Conservation (phyloP, 2,888 invertebrate genomes). For the Minunthozetes semirufus region DNA sequence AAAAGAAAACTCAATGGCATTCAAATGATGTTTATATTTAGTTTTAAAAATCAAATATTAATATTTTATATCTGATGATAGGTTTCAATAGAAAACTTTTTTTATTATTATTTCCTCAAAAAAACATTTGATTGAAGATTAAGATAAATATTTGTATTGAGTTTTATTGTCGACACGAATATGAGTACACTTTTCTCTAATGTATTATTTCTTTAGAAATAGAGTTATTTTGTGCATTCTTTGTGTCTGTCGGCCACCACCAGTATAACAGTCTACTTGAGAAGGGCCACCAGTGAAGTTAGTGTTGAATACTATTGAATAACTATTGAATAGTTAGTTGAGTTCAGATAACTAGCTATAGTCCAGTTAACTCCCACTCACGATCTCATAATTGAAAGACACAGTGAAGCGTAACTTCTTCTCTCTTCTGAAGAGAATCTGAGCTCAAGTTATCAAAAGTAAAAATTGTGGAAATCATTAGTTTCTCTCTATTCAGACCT, state of each 20-base stretch:
- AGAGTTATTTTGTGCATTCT: constrained; percentile 19
- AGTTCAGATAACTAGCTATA: not conserved
- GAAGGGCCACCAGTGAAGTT: constrained; percentile 2
- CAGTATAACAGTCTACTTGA: not conserved
- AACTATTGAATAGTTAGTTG: not conserved
- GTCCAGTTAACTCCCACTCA: constrained; percentile 18
- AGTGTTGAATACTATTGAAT: too few species aligned
- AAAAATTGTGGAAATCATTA: not conserved
- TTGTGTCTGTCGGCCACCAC: not conserved
- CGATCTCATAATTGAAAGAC: constrained; percentile 17
- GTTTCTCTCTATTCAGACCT: not conserved
- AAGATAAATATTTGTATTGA: not conserved
- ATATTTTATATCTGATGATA: not conserved
- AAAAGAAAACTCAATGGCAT: too few species aligned
- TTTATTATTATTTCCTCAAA: not conserved
- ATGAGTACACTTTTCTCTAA: not conserved
- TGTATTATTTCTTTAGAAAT: not conserved
- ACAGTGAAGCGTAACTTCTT: not conserved
- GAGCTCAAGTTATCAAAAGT: not conserved
- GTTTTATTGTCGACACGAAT: not conserved
- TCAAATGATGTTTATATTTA: too few species aligned
- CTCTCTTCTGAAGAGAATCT: not conserved
- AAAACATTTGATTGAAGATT: not conserved
- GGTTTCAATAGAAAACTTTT: not conserved
- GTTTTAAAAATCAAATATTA: not conserved